phyloP scores from a whole-genome alignment of 2,888 invertebrate species.

The Polietes domitor region DNA sequence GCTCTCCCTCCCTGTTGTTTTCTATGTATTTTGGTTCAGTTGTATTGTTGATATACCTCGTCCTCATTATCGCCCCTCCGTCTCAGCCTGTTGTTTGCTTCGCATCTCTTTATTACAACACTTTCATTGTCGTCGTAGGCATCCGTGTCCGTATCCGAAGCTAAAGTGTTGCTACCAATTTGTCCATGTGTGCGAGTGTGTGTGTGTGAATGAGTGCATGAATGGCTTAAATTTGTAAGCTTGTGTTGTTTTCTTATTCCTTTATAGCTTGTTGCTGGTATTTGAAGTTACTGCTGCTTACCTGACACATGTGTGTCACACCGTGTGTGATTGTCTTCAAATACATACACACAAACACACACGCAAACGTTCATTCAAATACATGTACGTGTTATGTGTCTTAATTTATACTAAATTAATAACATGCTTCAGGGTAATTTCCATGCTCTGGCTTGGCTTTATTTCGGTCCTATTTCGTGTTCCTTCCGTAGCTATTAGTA shows the following conservation, averaged over 20 bases:
- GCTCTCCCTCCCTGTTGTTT: background rate
- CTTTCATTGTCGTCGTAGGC: conserved; percentile 29
- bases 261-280: conserved; percentile 31
- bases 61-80: background rate
- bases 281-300: background rate
- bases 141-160: background rate
- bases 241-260: conserved; percentile 28
- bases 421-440: conserved; percentile 23
- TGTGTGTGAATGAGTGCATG: background rate
- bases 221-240: conserved; percentile 4
- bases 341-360: background rate
- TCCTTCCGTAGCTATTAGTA: background rate
- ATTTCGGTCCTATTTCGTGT: background rate
- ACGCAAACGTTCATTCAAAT: background rate
- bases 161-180: conserved; percentile 14
- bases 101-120: conserved; percentile 17
- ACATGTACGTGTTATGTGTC: conserved; percentile 6
- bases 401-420: conserved; percentile 42
- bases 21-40: background rate
- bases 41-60: conserved; percentile 18
- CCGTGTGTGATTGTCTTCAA: no score
- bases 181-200: background rate
- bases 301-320: background rate
- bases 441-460: background rate
- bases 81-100: background rate